A percentile compares a stretch with the other conserved stretches of the same genome.
Conservation (phyloP, 53 echinoderm and acorn worm species). For the Luidia sarsii region DNA sequence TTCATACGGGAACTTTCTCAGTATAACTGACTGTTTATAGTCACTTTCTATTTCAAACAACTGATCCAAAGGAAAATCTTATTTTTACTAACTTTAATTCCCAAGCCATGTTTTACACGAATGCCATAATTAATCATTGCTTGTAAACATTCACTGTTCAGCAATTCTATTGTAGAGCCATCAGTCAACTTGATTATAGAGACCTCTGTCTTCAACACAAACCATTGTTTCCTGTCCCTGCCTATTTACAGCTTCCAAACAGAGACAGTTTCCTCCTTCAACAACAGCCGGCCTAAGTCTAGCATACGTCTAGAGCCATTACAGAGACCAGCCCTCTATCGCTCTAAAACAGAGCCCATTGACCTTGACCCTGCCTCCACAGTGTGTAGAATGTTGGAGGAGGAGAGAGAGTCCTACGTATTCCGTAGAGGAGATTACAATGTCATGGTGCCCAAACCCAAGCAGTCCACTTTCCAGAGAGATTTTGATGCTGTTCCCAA, state of each 20-base stretch:
- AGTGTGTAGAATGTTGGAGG: constrained; percentile 80
- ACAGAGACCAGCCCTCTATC: not conserved
- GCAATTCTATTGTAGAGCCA: too few relatives aligned
- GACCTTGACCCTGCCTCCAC: constrained; percentile 62
- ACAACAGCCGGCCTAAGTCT: constrained; percentile 50
- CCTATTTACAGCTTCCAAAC: constrained; percentile 65
- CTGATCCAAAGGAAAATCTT: too few relatives aligned
- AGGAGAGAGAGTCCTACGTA: constrained; percentile 90
- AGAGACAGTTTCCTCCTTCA: constrained; percentile 76
- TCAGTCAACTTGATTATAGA: too few relatives aligned
- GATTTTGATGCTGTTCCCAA: constrained; percentile 76
- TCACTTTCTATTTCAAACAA: too few relatives aligned
- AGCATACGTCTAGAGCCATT: constrained; percentile 57
- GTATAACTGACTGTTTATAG: too few relatives aligned
- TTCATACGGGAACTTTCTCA: too few relatives aligned
- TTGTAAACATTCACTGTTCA: too few relatives aligned
- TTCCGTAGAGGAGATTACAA: constrained; percentile 96
- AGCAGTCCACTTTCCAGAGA: constrained; percentile 79
- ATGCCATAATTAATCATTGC: too few relatives aligned
- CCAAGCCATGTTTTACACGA: too few relatives aligned
- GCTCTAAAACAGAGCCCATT: constrained; percentile 17
- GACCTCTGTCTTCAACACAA: too few relatives aligned
- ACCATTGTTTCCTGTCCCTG: not conserved
- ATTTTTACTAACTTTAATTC: too few relatives aligned
- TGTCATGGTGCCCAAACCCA: constrained; percentile 75